Evolutionary conservation across 2,888 invertebrate species (phyloP), one percentile per base, ranked within the genome.

Genomic region (Thelaira solivaga): DNA sequence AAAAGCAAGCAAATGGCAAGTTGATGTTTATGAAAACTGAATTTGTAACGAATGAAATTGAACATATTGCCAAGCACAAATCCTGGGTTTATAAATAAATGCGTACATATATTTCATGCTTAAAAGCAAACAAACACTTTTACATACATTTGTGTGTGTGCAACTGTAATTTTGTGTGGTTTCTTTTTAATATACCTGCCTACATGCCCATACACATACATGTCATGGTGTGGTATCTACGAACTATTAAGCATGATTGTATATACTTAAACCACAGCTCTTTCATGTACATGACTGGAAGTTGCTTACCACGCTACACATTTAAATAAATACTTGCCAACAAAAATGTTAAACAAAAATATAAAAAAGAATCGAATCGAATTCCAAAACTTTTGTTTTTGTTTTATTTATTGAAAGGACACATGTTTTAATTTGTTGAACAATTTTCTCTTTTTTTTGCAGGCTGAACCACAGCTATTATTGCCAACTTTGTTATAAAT

Each of bases 231-330:
- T 22, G 64, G 45, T 53, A 13, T 51, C 16, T 51, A 53, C 45
- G 74, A 39, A 61, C 67, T 68, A 53, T 75, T 75, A 68, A 75
- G 39, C 45, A 68, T 24, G 61, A 45, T 74, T 74, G 59, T 67
- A 53, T 36, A 26, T 20, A 43, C 34, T 51, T 34, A 5, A 36
- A 41, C 39, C 26, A 49, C 34, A 59, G 39, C 41, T 24, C 41
- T 11, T 53, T 18, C 18, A 11, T 43, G 20, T 51, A n/a, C 41
- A 34, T 13, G 5, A 34, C 18, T 39, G 39, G 13, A 11, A 39
- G 4, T 16, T 20, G 22, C 18, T 47, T 31, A 10, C 16, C 11
- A 6, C 7, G 26, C 22, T 20, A 20, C 34, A 29, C 16, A 55
- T 41, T 24, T 18, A 11, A 6, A 10, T 5, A 41, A 7, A 49